Conservation (phyloP, 2,888 invertebrate species). For the Halictus quadricinctus region DNA sequence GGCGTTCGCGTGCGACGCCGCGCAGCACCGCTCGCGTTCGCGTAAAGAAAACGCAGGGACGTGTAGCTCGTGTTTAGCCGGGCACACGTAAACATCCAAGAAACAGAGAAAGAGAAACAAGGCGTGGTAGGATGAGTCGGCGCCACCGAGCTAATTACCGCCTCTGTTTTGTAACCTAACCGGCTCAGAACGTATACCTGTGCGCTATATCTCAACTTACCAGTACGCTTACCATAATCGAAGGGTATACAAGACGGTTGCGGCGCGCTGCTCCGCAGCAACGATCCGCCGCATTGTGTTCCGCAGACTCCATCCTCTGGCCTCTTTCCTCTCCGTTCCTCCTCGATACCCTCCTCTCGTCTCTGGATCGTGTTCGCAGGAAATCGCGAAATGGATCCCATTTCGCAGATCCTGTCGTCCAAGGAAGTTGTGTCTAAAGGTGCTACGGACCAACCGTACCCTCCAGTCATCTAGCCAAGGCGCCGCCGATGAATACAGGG, state of each 20-base stretch:
- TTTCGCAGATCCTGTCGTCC: constrained; percentile 66
- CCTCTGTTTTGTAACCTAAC: constrained; percentile 78
- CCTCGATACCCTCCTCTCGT: constrained; percentile 4
- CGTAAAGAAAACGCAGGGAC: constrained; percentile 22
- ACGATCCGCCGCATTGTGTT: constrained; percentile 64
- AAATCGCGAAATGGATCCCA: constrained; percentile 72
- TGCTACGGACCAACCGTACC: constrained; percentile 43
- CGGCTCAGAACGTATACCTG: constrained; percentile 66
- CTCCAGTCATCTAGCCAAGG: constrained; percentile 39
- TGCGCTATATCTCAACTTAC: constrained; percentile 73
- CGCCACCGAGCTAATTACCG: constrained; percentile 76
- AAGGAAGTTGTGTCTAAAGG: constrained; percentile 65
- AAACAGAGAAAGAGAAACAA: constrained; percentile 40
- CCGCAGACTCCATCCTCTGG: constrained; percentile 37
- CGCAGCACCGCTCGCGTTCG: not conserved
- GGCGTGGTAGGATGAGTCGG: constrained; percentile 59
- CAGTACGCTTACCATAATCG: constrained; percentile 71
- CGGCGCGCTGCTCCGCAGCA: constrained; percentile 28
- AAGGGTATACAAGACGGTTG: constrained; percentile 56
- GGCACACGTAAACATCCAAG: constrained; percentile 39
- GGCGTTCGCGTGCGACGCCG: not conserved
- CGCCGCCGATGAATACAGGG: constrained; percentile 34
- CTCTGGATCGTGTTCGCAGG: constrained; percentile 69
- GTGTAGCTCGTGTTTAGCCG: constrained; percentile 37
- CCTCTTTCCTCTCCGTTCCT: not conserved